phyloP scores from a whole-genome alignment of 2,113 vertebrate species.

The Percopsis transmontana region DNA sequence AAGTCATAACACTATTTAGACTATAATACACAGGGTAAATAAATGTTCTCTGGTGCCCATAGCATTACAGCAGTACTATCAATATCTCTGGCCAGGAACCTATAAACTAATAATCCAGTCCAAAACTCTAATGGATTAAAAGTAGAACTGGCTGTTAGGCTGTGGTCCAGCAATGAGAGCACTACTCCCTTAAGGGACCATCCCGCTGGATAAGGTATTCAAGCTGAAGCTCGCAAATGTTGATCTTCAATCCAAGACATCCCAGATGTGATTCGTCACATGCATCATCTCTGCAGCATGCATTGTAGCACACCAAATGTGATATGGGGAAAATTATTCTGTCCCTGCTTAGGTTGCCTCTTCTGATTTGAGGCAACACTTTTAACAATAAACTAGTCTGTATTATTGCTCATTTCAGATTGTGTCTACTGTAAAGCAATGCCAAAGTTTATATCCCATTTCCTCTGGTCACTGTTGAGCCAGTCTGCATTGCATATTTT shows the following conservation, averaged over 20 bases:
- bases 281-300: neutral
- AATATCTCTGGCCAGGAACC: constrained; percentile 34
- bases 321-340: no score
- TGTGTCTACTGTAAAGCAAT: no score
- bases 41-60: constrained; percentile 20
- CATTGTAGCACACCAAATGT: no score
- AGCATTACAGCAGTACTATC: constrained; percentile 15
- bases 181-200: neutral
- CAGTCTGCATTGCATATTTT: no score
- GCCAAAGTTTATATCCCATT: no score
- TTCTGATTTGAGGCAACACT: no score
- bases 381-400: no score
- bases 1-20: constrained; percentile 34
- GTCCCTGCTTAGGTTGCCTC: no score
- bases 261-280: neutral
- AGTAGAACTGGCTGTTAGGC: constrained; percentile 4
- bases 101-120: constrained; percentile 18
- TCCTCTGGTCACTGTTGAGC: no score
- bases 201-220: neutral
- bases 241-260: neutral
- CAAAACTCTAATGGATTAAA: constrained; percentile 24
- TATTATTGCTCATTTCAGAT: no score
- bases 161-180: neutral
- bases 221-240: neutral
- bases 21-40: constrained; percentile 33